Evolutionary conservation across 92 coral and sea anemone genomes (phyloP).

Genomic region (Blastomussa wellsi): DNA sequence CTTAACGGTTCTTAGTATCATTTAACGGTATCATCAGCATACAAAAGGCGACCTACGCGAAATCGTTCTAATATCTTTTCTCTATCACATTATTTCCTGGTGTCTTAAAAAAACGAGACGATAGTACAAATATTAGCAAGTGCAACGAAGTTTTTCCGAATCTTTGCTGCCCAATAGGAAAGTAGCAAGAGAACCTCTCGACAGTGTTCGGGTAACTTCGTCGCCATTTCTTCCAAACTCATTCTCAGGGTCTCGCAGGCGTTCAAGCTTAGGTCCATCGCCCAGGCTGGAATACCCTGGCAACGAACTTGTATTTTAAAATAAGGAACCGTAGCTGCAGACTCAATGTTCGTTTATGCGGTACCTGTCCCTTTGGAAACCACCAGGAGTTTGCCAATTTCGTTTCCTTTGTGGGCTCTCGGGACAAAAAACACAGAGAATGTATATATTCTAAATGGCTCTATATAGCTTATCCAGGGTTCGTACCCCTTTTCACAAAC

Average conservation of each 20-base stretch:
- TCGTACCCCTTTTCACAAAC: no score
- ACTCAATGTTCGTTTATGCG: not conserved
- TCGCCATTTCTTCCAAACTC: not conserved
- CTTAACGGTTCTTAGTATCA: no score
- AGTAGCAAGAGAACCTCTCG: not conserved
- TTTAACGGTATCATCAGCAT: no score
- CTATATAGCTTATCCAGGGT: not conserved
- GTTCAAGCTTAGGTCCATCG: no score
- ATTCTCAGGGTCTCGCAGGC: not conserved
- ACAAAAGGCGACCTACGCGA: not conserved
- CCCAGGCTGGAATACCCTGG: no score
- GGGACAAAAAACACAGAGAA: not conserved
- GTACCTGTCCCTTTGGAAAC: not conserved
- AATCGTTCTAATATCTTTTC: no score
- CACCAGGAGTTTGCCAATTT: not conserved
- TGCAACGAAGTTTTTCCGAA: not conserved
- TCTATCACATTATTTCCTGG: constrained; percentile 8
- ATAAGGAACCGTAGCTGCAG: not conserved
- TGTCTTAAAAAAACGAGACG: not conserved
- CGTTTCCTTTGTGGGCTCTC: not conserved
- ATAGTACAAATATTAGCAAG: not conserved
- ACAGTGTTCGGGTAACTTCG: not conserved
- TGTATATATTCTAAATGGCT: no score
- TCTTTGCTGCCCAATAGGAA: not conserved
- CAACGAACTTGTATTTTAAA: no score